phyloP scores from a whole-genome alignment of 2,797 vertebrate species.

The Molossus alvarezi region DNA sequence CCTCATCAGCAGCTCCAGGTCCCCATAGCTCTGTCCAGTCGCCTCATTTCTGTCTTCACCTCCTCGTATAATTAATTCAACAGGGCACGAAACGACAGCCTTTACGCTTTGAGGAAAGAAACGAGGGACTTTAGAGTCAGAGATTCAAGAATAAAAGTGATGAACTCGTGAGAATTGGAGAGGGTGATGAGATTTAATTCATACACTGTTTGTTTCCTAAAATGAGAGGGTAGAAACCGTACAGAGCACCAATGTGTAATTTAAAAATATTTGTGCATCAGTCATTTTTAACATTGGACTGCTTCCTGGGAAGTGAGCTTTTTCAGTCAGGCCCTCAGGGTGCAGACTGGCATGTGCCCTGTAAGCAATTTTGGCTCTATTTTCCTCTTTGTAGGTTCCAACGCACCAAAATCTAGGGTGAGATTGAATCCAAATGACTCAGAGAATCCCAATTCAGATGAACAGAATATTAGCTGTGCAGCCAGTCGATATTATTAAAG shows the following conservation, averaged over 20 bases:
- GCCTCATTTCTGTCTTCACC: neutral
- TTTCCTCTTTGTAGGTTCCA: conserved; percentile 10
- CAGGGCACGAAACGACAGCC: neutral
- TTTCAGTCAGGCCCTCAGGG: neutral
- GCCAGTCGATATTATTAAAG: conserved; percentile 51
- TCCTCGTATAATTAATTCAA: neutral
- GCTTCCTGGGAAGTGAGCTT: neutral
- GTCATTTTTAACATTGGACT: conserved; percentile 21
- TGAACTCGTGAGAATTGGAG: conserved; percentile 20
- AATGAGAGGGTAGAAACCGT: neutral
- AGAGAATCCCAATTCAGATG: neutral
- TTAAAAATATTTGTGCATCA: neutral
- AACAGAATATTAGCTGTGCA: conserved; percentile 21
- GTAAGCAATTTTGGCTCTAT: neutral
- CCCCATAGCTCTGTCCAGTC: neutral
- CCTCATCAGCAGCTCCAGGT: neutral
- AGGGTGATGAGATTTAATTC: neutral
- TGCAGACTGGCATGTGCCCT: neutral
- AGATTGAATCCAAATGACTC: neutral
- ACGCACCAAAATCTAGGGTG: neutral
- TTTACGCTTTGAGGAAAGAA: neutral
- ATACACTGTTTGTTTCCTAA: neutral
- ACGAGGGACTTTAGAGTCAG: neutral
- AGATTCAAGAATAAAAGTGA: neutral
- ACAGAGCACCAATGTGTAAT: neutral